Base-by-base conservation (phyloP, 2,797 vertebrate species). In the Leptatherina wallacei region DNA sequence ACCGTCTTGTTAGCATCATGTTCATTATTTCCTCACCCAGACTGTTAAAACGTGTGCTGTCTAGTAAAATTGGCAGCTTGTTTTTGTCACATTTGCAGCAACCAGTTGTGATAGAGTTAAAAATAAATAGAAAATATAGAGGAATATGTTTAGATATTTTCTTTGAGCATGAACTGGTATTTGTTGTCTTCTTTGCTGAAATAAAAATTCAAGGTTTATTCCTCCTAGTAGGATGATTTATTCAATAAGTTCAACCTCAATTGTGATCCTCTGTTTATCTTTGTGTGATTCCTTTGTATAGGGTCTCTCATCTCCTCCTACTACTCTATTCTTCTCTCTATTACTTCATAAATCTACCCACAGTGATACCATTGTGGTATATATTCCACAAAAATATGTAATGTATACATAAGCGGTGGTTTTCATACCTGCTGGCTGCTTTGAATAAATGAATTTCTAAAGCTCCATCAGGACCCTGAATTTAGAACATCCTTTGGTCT, bases 241-340 rank as follows among this genome's bases (percentile, higher is more conserved):
- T 85, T 85, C 22, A 83, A 78, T 85, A 72, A 80, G 57, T 22
- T 22, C 38, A 49, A 29, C 73, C 71, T 75, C 71, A 49, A 10
- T n/a, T 49, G 20, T 22, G 20, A 49, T n/a, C 20, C 44, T n/a
- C 44, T 20, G 42, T 32, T 27, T 63, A 20, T 74, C 60, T 54
- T 74, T 67, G 18, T 62, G 3, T 44, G 54, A 66, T 80, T 77
- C 81, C 29, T 75, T 73, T 16, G 7, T 27, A 54, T 32, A 57
- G 38, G 59, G 35, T 47, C 69, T 80, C 76, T 54, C 72, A 71
- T 69, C 64, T 82, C 61, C 57, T 52, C 64, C 65, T 27, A 59
- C 67, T 74, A 71, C 6, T 72, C 61, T 32, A 10, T 44, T 63
- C 27, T 29, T 78, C 66, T 71, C 47, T 20, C 57, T 72, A 18